phyloP scores from a whole-genome alignment of 2,888 invertebrate genomes.

The Caenorhabditis imperialis region DNA sequence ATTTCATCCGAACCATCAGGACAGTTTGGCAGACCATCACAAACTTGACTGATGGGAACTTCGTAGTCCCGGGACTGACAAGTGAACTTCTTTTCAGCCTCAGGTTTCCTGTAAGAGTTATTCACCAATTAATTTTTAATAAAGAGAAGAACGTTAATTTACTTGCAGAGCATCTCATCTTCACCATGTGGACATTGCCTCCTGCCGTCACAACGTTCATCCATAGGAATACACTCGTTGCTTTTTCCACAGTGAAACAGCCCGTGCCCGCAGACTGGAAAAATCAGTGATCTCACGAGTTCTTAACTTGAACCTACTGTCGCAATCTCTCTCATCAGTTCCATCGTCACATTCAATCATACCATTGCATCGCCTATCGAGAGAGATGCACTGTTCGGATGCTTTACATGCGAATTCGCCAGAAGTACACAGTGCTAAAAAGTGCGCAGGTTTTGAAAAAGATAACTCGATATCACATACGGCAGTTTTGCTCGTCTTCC shows the following conservation, averaged over 20 bases:
- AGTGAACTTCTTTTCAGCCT: slow-evolving; percentile 59
- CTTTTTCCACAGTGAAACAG: slow-evolving; percentile 75
- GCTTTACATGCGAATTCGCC: slow-evolving; percentile 76
- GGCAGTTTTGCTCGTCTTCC: slow-evolving; percentile 78
- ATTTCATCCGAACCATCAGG: slow-evolving; percentile 75
- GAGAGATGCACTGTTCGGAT: slow-evolving; percentile 77
- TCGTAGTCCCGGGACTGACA: slow-evolving; percentile 70
- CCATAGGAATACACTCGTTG: slow-evolving; percentile 72
- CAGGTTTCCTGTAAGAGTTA: slow-evolving; percentile 55
- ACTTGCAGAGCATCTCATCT: slow-evolving; percentile 76
- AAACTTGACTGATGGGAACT: slow-evolving; percentile 69
- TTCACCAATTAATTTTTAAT: too few species aligned
- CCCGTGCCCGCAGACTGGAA: slow-evolving; percentile 74
- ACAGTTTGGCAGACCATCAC: slow-evolving; percentile 74
- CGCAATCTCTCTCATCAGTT: slow-evolving; percentile 76
- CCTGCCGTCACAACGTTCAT: slow-evolving; percentile 75
- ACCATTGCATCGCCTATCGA: slow-evolving; percentile 75
- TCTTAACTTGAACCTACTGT: too few species aligned
- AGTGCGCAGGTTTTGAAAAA: too few species aligned
- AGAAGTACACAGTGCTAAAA: slow-evolving; percentile 74
- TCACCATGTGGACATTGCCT: slow-evolving; percentile 77
- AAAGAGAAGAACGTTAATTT: too few species aligned
- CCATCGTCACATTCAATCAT: slow-evolving; percentile 76
- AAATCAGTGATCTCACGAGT: too few species aligned
- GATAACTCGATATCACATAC: slow-evolving; percentile 58